Conservation (phyloP, 2,797 vertebrate genomes). For the Urosaurus nigricauda region DNA sequence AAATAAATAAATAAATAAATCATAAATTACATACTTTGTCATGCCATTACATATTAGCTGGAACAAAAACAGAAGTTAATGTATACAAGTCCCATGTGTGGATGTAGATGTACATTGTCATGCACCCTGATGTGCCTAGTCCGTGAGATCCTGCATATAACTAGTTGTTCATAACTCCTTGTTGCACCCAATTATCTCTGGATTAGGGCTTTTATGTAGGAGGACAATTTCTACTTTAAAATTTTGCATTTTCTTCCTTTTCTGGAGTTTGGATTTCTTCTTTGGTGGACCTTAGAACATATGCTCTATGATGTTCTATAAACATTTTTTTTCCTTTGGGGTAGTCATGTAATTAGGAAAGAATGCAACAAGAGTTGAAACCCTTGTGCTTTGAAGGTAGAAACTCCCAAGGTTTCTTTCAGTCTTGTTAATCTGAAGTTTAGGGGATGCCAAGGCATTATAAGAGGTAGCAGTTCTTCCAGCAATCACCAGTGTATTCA, state of each 20-base stretch:
- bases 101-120: too few relatives aligned
- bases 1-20: too few relatives aligned
- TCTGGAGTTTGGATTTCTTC: not conserved
- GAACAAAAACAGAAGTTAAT: too few relatives aligned
- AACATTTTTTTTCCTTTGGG: not conserved
- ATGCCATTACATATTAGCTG: too few relatives aligned
- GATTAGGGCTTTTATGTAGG: not conserved
- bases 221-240: not conserved
- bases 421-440: not conserved
- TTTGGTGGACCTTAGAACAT: not conserved
- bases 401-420: conserved; percentile 4
- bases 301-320: not conserved
- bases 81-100: too few relatives aligned
- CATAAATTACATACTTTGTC: too few relatives aligned
- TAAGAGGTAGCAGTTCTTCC: not conserved
- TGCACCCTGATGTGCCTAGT: not conserved
- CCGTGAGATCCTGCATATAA: not conserved
- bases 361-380: not conserved
- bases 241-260: not conserved
- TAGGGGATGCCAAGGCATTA: not conserved
- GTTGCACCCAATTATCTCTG: not conserved
- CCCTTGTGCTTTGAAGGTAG: not conserved
- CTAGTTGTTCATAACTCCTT: not conserved
- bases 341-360: not conserved
- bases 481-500: not conserved